These are phyloP conservation scores for Mola mola DNA, from an alignment of 2,113 vertebrate genomes.

Conservation along the genomic window DNA sequence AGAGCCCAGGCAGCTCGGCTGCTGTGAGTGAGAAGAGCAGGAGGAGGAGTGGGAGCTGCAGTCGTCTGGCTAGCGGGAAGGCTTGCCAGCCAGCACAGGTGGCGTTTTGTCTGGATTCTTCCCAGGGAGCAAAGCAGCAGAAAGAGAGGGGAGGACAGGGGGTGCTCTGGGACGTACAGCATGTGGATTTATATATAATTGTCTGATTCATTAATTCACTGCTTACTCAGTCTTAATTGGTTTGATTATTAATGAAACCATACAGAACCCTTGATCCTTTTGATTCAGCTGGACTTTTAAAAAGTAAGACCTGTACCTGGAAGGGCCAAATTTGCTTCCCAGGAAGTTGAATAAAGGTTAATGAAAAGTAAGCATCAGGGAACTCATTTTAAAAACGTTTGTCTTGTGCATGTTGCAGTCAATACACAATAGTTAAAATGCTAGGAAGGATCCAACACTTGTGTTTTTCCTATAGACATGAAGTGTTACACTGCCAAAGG, in stretches of 20 bases:
- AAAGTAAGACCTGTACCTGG: constrained; percentile 23
- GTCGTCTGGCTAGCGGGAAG: constrained; percentile 52
- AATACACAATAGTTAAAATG: constrained; percentile 7
- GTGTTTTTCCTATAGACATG: constrained; percentile 35
- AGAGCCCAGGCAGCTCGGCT: constrained; percentile 46
- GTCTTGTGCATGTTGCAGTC: constrained; percentile 26
- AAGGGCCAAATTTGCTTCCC: constrained; percentile 39
- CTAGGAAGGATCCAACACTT: constrained; percentile 5
- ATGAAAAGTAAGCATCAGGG: constrained; percentile 43
- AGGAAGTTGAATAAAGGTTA: constrained; percentile 35
- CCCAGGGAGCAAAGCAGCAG: constrained; percentile 46
- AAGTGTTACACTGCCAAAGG: constrained; percentile 38
- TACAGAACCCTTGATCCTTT: constrained; percentile 34
- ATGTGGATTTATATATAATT: constrained; percentile 50
- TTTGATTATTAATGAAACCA: constrained; percentile 40
- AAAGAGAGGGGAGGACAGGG: constrained; percentile 12
- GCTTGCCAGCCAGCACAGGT: constrained; percentile 67
- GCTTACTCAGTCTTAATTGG: constrained; percentile 50
- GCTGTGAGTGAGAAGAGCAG: constrained; percentile 50
- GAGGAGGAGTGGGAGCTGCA: constrained; percentile 32
- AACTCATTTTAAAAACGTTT: constrained; percentile 28
- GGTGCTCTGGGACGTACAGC: constrained; percentile 16
- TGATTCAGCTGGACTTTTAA: constrained; percentile 34
- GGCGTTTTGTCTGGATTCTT: constrained; percentile 69
- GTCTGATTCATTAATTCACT: constrained; percentile 42